A percentile compares a stretch with the other conserved stretches of the same genome.
These are phyloP conservation scores for Sympetrum striolatum DNA, from an alignment of 2,888 invertebrate species.

Conservation along the genomic window DNA sequence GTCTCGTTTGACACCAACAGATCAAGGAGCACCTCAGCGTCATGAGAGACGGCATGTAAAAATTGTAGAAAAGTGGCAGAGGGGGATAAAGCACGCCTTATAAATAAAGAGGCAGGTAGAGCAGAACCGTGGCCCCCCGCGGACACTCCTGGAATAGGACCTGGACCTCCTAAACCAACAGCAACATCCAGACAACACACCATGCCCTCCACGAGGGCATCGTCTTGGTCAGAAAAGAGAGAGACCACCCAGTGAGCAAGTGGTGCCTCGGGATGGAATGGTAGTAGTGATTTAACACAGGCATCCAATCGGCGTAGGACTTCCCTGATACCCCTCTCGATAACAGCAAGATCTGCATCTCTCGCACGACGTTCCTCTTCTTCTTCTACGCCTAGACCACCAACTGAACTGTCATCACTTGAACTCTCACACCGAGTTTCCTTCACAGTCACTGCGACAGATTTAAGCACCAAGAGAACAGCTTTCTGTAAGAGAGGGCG, in stretches of 20 bases:
- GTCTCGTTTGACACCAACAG: slow-evolving; percentile 90
- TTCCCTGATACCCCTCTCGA: slow-evolving; percentile 84
- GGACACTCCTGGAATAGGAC: slow-evolving; percentile 64
- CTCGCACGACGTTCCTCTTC: slow-evolving; percentile 69
- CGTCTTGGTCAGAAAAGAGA: slow-evolving; percentile 89
- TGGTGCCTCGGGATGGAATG: slow-evolving; percentile 87
- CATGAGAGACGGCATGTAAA: slow-evolving; percentile 77
- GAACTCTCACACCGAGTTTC: slow-evolving; percentile 85
- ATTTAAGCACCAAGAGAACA: slow-evolving; percentile 85
- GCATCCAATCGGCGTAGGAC: slow-evolving; percentile 69
- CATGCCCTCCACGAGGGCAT: slow-evolving; percentile 90
- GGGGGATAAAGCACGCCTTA: slow-evolving; percentile 81
- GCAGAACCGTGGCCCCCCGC: slow-evolving; percentile 56
- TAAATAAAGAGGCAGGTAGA: slow-evolving; percentile 71
- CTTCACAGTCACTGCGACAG: slow-evolving; percentile 88
- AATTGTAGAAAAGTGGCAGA: slow-evolving; percentile 88
- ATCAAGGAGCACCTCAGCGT: slow-evolving; percentile 81
- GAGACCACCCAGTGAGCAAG: slow-evolving; percentile 88
- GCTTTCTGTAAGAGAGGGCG: slow-evolving; percentile 84
- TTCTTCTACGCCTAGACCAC: slow-evolving; percentile 58
- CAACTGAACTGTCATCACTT: slow-evolving; percentile 76
- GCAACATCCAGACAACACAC: slow-evolving; percentile 89
- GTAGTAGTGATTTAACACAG: slow-evolving; percentile 80
- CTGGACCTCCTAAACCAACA: slow-evolving; percentile 77
- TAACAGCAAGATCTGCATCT: slow-evolving; percentile 87